Conservation (phyloP, 2,113 vertebrate species). For the Pollimyrus isidori region DNA sequence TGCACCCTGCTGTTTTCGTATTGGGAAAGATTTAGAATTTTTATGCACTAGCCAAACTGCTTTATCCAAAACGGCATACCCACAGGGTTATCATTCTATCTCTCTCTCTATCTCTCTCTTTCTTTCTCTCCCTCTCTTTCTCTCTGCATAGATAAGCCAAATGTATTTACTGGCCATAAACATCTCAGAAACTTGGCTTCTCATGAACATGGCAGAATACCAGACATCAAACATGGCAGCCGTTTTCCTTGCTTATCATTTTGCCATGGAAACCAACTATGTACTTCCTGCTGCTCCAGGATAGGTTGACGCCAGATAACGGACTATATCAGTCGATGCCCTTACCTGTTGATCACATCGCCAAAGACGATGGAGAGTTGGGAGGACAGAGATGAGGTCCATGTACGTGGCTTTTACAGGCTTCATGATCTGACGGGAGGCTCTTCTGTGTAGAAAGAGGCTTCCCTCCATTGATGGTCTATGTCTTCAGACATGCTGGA, state of each 20-base stretch:
- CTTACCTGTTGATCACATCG: conserved; percentile 34
- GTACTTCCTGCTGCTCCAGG: conserved; percentile 24
- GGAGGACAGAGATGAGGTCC: conserved; percentile 3
- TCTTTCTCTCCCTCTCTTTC: background rate
- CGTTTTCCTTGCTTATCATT: conserved; percentile 19
- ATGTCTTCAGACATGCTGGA: background rate
- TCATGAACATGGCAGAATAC: background rate
- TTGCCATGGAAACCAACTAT: conserved; percentile 23
- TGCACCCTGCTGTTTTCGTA: background rate
- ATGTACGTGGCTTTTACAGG: background rate
- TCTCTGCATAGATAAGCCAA: background rate
- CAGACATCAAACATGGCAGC: conserved; percentile 23
- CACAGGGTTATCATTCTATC: background rate
- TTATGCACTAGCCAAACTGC: background rate
- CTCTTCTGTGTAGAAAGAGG: background rate
- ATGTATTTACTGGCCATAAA: background rate
- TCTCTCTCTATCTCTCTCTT: background rate
- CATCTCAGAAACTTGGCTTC: background rate
- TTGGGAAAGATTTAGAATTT: background rate
- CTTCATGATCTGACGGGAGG: background rate
- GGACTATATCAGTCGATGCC: conserved; percentile 26
- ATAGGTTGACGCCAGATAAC: conserved; percentile 45
- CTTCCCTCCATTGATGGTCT: background rate
- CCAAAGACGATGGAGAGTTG: conserved; percentile 52
- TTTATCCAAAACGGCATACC: background rate